These are phyloP conservation scores for Propithecus coquereli DNA, from an alignment of 2,113 vertebrate genomes.

Conservation along the genomic window DNA sequence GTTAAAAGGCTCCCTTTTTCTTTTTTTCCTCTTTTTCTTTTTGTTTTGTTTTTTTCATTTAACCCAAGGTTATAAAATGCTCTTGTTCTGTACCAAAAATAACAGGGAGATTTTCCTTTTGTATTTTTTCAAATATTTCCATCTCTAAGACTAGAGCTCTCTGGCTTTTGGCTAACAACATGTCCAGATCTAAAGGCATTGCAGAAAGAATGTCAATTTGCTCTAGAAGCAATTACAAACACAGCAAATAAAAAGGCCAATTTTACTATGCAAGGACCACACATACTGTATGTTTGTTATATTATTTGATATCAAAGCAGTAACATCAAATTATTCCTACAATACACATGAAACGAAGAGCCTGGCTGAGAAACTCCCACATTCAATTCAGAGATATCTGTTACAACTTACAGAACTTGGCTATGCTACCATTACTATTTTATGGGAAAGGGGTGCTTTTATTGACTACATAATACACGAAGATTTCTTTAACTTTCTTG, in stretches of 20 bases:
- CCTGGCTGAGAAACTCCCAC: slow-evolving; percentile 16
- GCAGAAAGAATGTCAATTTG: slow-evolving; percentile 58
- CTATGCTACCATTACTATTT: background rate
- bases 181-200: slow-evolving; percentile 34
- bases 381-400: slow-evolving; percentile 41
- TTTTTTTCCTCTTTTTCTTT: background rate
- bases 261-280: slow-evolving; percentile 69
- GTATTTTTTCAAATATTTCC: slow-evolving; percentile 49
- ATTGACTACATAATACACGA: background rate
- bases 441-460: background rate
- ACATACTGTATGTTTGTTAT: slow-evolving; percentile 69
- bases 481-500: background rate
- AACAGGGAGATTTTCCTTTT: slow-evolving; percentile 28
- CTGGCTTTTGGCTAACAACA: slow-evolving; percentile 34
- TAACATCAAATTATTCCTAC: slow-evolving; percentile 56
- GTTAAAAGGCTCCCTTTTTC: background rate
- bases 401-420: slow-evolving; percentile 50
- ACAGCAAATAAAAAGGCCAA: slow-evolving; percentile 45
- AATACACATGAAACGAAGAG: slow-evolving; percentile 65
- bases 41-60: background rate
- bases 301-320: slow-evolving; percentile 74
- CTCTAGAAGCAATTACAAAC: slow-evolving; percentile 63
- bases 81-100: slow-evolving; percentile 27
- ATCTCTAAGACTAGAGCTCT: slow-evolving; percentile 33
- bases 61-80: background rate